phyloP scores from a whole-genome alignment of 2,113 vertebrate species.

The Petromus typicus region DNA sequence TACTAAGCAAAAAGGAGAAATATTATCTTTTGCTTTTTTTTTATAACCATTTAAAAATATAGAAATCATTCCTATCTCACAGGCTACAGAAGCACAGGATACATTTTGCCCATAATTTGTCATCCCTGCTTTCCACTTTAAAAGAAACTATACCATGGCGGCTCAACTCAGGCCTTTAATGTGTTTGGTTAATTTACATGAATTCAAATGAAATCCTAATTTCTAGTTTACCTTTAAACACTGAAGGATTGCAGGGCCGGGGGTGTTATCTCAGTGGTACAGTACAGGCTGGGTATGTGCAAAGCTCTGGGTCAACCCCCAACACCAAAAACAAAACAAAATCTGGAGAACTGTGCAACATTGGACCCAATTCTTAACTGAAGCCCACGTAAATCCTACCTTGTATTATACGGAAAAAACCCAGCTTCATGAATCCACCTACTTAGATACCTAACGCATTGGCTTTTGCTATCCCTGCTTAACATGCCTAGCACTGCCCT shows the following conservation, averaged over 20 bases:
- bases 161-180: background rate
- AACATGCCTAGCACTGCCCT: background rate
- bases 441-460: background rate
- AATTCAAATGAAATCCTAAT: slow-evolving; percentile 35
- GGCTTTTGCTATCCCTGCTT: background rate
- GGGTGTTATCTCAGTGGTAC: background rate
- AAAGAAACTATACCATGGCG: background rate
- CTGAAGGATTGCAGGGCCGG: background rate
- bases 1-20: background rate
- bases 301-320: background rate
- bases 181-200: slow-evolving; percentile 24
- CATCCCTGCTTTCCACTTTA: background rate
- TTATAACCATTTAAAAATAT: background rate
- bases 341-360: background rate
- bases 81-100: background rate
- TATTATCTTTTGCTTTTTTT: background rate
- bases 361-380: background rate
- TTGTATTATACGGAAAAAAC: background rate
- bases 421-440: background rate
- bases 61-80: background rate
- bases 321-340: background rate
- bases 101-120: background rate
- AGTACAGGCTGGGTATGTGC: background rate
- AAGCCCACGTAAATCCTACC: slow-evolving; percentile 16
- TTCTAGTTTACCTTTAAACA: slow-evolving; percentile 45